These are phyloP conservation scores for Pipa parva DNA, from an alignment of 2,113 vertebrate genomes.

Conservation along the genomic window DNA sequence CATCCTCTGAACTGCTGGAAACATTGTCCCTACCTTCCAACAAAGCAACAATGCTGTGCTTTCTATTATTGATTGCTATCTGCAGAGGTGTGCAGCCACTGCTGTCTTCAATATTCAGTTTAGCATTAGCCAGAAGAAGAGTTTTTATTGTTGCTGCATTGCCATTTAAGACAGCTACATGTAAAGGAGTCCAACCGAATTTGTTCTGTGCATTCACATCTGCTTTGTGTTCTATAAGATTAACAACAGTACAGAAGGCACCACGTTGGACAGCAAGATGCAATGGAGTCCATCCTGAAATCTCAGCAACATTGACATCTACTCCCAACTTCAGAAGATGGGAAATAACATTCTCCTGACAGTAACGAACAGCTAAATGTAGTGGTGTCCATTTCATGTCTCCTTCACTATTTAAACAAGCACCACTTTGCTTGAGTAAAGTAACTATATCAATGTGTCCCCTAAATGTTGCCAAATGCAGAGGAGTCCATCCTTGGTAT, in stretches of 20 bases:
- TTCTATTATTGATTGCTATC: slow-evolving; percentile 60
- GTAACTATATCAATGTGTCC: slow-evolving; percentile 66
- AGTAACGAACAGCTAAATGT: slow-evolving; percentile 70
- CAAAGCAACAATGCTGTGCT: slow-evolving; percentile 57
- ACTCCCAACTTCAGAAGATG: slow-evolving; percentile 66
- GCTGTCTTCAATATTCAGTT: slow-evolving; percentile 52
- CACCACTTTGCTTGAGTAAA: slow-evolving; percentile 60
- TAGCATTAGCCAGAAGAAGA: slow-evolving; percentile 65
- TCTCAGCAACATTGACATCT: slow-evolving; percentile 62
- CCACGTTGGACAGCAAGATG: slow-evolving; percentile 67
- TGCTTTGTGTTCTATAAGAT: slow-evolving; percentile 65
- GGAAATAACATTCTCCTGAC: slow-evolving; percentile 52
- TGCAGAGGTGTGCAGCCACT: slow-evolving; percentile 65
- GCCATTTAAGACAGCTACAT: slow-evolving; percentile 69
- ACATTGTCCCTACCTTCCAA: slow-evolving; percentile 45
- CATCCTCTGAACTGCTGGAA: background rate
- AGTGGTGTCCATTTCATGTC: slow-evolving; percentile 70
- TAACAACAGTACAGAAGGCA: slow-evolving; percentile 61
- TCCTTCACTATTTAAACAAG: slow-evolving; percentile 57
- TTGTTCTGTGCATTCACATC: slow-evolving; percentile 65
- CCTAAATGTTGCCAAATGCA: slow-evolving; percentile 74
- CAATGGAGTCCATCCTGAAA: slow-evolving; percentile 69
- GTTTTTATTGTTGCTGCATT: slow-evolving; percentile 66
- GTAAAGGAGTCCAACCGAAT: slow-evolving; percentile 66
- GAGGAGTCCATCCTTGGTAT: slow-evolving; percentile 71